Evolutionary conservation across 2,113 vertebrate species (phyloP).

Genomic region (Cottus gobio): DNA sequence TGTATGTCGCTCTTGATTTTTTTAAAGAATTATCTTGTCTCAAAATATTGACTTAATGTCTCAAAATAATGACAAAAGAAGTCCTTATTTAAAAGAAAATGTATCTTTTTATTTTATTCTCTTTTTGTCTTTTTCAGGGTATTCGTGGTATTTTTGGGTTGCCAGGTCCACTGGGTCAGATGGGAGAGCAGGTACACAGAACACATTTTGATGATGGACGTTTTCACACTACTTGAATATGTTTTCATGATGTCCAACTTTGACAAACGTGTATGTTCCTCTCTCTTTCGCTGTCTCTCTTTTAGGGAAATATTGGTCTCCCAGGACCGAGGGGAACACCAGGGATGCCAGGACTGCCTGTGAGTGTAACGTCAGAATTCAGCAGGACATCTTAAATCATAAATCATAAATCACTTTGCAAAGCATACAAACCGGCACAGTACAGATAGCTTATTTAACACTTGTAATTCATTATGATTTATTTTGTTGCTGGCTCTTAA

Average conservation of each 20-base stretch:
- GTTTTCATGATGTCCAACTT: neutral
- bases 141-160: conserved; percentile 79
- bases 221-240: neutral
- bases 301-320: conserved; percentile 84
- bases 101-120: neutral
- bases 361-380: conserved; percentile 70
- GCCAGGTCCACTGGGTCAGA: conserved; percentile 78
- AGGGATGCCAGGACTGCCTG: conserved; percentile 84
- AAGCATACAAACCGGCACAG: neutral
- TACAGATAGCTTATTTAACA: neutral
- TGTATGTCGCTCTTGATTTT: neutral
- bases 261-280: neutral
- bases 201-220: neutral
- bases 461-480: neutral
- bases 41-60: too few species aligned
- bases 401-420: neutral
- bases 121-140: conserved; percentile 76
- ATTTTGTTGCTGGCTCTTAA: neutral
- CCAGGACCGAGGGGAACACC: conserved; percentile 76
- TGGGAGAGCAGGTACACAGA: conserved; percentile 86
- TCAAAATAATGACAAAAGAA: too few species aligned
- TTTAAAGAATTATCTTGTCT: too few species aligned
- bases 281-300: neutral
- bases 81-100: too few species aligned
- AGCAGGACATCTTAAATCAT: neutral